A percentile compares a stretch with the other conserved stretches of the same genome.
Conservation (phyloP, 2,113 vertebrate species). For the Felis chaus region DNA sequence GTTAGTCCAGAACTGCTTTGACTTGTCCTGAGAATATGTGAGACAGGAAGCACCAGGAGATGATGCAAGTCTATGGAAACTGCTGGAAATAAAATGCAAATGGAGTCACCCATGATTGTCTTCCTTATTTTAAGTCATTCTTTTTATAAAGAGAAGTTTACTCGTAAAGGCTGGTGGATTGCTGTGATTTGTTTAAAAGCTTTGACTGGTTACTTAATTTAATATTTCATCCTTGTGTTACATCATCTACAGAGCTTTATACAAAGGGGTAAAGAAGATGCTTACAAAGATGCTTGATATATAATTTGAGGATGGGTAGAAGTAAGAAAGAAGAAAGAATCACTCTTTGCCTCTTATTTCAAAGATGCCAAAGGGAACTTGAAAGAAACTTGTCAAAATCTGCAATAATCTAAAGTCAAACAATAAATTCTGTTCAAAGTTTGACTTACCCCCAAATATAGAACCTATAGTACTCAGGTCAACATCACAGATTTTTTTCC, state of each 20-base stretch:
- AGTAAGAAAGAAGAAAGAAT: not conserved
- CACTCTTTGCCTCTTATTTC: not conserved
- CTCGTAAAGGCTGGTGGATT: not conserved
- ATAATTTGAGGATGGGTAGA: not conserved
- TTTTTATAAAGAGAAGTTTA: slow-evolving; percentile 25
- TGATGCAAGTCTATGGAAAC: not conserved
- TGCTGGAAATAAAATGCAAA: not conserved
- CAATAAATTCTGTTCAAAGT: not conserved
- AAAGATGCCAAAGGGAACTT: not conserved
- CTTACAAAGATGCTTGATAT: not conserved
- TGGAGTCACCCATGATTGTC: not conserved
- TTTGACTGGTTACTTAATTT: not conserved
- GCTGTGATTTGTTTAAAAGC: not conserved
- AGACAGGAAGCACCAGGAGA: not conserved
- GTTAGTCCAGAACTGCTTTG: not conserved
- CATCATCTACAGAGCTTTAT: not conserved
- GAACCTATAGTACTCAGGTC: not conserved
- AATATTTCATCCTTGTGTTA: not conserved
- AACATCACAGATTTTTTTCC: not conserved
- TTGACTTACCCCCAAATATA: not conserved
- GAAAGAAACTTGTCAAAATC: slow-evolving; percentile 20
- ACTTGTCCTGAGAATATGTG: not conserved
- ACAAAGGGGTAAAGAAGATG: not conserved
- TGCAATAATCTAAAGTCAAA: slow-evolving; percentile 4
- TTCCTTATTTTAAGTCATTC: not conserved